These are phyloP conservation scores for Cercopithecus mona DNA, from an alignment of 2,113 vertebrate species.

Conservation along the genomic window DNA sequence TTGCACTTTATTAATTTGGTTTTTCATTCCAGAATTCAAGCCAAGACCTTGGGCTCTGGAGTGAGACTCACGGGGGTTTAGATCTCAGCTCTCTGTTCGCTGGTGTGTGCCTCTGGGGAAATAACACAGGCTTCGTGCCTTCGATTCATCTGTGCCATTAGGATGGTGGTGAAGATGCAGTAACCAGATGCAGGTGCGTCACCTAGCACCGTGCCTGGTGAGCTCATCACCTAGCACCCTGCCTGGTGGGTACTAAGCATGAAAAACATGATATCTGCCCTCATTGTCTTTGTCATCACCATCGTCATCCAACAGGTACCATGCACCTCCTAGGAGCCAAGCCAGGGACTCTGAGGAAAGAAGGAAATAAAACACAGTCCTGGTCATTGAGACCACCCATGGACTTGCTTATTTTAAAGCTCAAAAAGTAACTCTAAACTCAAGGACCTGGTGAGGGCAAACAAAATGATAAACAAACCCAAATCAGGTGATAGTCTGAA, in stretches of 20 bases:
- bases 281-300: neutral
- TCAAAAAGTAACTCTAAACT: neutral
- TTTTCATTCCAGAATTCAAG: neutral
- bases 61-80: rapidly evolving
- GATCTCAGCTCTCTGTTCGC: rapidly evolving
- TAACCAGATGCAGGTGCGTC: neutral
- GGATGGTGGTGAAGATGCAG: rapidly evolving
- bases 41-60: neutral
- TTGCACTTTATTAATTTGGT: neutral
- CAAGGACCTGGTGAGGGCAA: neutral
- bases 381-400: rapidly evolving
- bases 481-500: neutral
- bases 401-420: neutral
- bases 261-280: neutral
- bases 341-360: neutral
- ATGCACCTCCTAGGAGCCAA: rapidly evolving
- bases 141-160: rapidly evolving
- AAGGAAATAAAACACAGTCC: neutral
- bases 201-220: neutral
- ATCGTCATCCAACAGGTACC: neutral
- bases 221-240: too few relatives aligned
- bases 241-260: neutral
- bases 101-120: neutral
- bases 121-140: too few relatives aligned
- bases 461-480: neutral